Conservation (phyloP, 2,113 vertebrate genomes). For the Pholis gunnellus region DNA sequence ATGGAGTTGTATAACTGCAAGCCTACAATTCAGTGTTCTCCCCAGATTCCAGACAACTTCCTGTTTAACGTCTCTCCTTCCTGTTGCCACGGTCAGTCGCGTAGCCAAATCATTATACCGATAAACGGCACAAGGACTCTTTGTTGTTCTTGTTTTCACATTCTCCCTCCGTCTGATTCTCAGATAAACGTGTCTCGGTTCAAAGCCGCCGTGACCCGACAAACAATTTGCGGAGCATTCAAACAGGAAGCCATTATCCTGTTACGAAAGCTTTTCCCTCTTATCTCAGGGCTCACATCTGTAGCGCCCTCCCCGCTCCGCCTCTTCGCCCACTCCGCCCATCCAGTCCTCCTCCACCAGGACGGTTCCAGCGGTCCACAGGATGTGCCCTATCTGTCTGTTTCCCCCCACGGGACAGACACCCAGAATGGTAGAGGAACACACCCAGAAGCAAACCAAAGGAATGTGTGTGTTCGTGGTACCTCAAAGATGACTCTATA, state of each 20-base stretch:
- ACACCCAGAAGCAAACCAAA: slow-evolving; percentile 66
- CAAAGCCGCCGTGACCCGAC: slow-evolving; percentile 69
- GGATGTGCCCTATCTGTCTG: slow-evolving; percentile 77
- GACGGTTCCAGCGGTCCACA: slow-evolving; percentile 60
- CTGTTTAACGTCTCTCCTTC: slow-evolving; percentile 78
- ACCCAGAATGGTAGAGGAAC: slow-evolving; percentile 51
- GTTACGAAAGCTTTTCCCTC: slow-evolving; percentile 59
- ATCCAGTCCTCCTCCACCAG: slow-evolving; percentile 41
- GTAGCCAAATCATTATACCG: slow-evolving; percentile 55
- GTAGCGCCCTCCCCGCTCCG: slow-evolving; percentile 55
- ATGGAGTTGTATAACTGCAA: slow-evolving; percentile 15
- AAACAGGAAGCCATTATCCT: slow-evolving; percentile 85
- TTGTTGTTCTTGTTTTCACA: slow-evolving; percentile 69
- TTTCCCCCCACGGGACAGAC: slow-evolving; percentile 50
- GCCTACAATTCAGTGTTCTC: slow-evolving; percentile 10
- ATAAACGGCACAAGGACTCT: slow-evolving; percentile 60
- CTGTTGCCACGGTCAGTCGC: slow-evolving; percentile 62
- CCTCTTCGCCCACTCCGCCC: slow-evolving; percentile 44
- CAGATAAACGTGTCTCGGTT: slow-evolving; percentile 69
- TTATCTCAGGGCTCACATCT: slow-evolving; percentile 84
- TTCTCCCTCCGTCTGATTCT: slow-evolving; percentile 52
- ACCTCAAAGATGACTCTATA: slow-evolving; percentile 22
- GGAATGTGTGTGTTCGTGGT: slow-evolving; percentile 65
- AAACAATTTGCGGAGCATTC: slow-evolving; percentile 68
- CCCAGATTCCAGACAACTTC: slow-evolving; percentile 69